Evolutionary conservation across 2,113 vertebrate genomes (phyloP).

Genomic region (Syrrhaptes paradoxus): DNA sequence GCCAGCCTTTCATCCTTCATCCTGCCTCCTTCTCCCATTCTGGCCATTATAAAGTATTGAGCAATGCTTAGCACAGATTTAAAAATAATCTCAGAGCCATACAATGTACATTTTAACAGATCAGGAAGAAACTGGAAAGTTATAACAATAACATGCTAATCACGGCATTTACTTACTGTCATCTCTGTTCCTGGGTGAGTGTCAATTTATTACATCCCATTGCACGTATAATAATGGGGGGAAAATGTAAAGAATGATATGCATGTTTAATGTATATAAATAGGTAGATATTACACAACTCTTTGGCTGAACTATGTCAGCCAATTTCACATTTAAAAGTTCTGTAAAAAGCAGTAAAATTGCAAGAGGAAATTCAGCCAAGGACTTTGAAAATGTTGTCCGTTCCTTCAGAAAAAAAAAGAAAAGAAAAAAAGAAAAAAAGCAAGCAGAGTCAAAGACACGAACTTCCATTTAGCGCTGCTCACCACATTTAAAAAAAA

Average conservation of each 20-base stretch:
- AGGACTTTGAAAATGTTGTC: background rate
- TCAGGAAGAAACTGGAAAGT: background rate
- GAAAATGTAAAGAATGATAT: background rate
- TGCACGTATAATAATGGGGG: background rate
- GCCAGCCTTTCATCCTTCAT: background rate
- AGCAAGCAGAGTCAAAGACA: background rate
- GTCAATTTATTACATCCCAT: conserved; percentile 20
- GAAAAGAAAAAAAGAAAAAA: background rate
- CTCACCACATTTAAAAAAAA: conserved; percentile 22
- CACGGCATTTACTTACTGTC: conserved; percentile 4
- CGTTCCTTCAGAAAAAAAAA: background rate
- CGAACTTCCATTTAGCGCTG: background rate
- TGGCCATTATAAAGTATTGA: background rate
- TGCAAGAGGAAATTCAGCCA: background rate
- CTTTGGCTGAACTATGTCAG: background rate
- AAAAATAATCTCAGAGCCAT: background rate
- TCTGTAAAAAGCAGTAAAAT: background rate
- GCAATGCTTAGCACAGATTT: background rate
- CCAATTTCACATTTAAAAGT: background rate
- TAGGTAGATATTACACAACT: background rate
- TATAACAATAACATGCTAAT: background rate
- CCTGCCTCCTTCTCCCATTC: background rate
- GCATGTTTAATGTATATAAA: background rate
- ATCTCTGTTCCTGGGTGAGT: background rate
- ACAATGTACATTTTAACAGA: conserved; percentile 5